phyloP scores from a whole-genome alignment of 2,888 invertebrate species.

The Oscheius sp. region DNA sequence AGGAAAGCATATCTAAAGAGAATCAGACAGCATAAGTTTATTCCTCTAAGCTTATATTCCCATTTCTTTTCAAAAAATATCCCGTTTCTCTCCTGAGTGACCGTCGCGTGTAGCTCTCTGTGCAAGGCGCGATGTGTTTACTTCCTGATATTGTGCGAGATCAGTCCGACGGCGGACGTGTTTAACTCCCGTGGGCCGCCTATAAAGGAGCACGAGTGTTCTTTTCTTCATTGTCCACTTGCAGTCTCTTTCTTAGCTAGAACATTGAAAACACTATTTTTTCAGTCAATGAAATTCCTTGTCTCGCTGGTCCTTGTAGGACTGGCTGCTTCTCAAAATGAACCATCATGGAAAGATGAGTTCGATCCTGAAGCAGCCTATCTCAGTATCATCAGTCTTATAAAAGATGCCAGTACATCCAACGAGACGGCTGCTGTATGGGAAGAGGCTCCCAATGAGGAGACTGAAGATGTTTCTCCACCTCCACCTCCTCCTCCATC shows the following conservation, averaged over 20 bases:
- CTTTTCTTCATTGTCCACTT: background rate
- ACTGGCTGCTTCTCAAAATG: slow-evolving; percentile 6
- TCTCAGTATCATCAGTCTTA: slow-evolving; percentile 17
- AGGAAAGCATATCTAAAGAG: too few species aligned
- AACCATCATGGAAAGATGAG: slow-evolving; percentile 7
- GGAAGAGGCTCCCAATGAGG: background rate
- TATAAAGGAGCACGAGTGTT: slow-evolving; percentile 12
- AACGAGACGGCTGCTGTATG: slow-evolving; percentile 3
- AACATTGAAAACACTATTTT: background rate
- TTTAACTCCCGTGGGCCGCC: slow-evolving; percentile 16
- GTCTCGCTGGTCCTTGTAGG: slow-evolving; percentile 23
- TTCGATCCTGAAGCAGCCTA: slow-evolving; percentile 15
- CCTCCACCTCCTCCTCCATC: background rate
- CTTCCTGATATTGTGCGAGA: slow-evolving; percentile 29
- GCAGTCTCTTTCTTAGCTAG: background rate
- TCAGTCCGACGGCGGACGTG: slow-evolving; percentile 26
- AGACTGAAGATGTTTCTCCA: background rate
- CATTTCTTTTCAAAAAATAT: too few species aligned
- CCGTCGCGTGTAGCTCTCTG: slow-evolving; percentile 17
- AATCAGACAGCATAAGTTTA: too few species aligned
- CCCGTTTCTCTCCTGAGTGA: too few species aligned
- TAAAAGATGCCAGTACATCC: background rate
- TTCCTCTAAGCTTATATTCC: too few species aligned
- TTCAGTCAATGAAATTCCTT: background rate
- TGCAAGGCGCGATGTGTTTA: slow-evolving; percentile 9